Percentiles rank a stretch among this genome's conserved stretches.
These are phyloP conservation scores for Anguilla megastoma DNA, from an alignment of 2,797 vertebrate species.

Conservation along the genomic window DNA sequence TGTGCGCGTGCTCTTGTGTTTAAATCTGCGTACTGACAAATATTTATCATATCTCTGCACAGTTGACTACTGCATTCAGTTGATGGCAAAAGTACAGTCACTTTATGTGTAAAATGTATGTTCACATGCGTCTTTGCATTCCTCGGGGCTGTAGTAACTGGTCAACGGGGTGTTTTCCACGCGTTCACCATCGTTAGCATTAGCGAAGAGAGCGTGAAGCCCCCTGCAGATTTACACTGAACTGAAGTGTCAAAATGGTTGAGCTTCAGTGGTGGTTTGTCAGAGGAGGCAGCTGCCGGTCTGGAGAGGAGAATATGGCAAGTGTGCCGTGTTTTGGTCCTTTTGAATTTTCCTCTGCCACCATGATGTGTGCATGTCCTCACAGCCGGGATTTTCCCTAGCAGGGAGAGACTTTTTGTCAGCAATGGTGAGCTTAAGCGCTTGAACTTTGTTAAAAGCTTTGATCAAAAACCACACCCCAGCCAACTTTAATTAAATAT, in stretches of 20 bases:
- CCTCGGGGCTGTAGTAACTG: background rate
- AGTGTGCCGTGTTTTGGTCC: background rate
- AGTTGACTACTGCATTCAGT: background rate
- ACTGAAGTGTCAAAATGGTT: conserved; percentile 24
- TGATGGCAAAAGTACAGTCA: background rate
- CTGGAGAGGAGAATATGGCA: too few species aligned
- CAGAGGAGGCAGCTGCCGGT: background rate
- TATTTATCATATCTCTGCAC: background rate
- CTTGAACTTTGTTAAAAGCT: conserved; percentile 63
- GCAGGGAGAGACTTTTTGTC: conserved; percentile 40
- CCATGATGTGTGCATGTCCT: conserved; percentile 40
- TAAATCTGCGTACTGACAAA: background rate
- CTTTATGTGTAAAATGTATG: too few species aligned
- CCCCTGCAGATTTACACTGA: background rate
- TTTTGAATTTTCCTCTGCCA: conserved; percentile 44
- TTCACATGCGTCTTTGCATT: background rate
- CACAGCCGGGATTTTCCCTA: conserved; percentile 43
- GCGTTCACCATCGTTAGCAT: background rate
- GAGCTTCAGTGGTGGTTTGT: conserved; percentile 13
- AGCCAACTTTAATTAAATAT: conserved; percentile 56
- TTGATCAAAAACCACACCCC: conserved; percentile 56
- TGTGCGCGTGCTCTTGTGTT: background rate
- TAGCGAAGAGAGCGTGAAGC: background rate
- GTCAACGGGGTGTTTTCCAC: background rate
- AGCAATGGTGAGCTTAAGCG: conserved; percentile 38